Conservation (phyloP, 2,797 vertebrate species). For the Myoxocephalus aenaeus region DNA sequence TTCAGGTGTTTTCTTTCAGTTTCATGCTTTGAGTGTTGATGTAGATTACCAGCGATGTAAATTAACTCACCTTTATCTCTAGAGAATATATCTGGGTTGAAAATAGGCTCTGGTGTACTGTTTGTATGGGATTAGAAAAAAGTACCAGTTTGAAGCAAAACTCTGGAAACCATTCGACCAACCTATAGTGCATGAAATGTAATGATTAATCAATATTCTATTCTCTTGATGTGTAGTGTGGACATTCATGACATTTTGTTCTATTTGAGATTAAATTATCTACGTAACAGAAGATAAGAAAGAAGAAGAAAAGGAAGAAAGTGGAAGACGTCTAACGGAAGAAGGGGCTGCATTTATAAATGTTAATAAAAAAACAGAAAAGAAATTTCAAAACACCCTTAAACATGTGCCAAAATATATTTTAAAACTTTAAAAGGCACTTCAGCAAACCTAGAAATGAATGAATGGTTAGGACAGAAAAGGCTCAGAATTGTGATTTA, state of each 20-base stretch:
- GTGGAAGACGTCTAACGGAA: background rate
- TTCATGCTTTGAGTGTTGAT: background rate
- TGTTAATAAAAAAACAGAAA: background rate
- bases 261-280: background rate
- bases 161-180: background rate
- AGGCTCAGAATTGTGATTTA: slow-evolving; percentile 28
- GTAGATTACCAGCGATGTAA: background rate
- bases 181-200: background rate
- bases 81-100: background rate
- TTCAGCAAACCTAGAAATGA: background rate
- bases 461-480: background rate
- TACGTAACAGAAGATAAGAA: background rate
- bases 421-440: background rate
- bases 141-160: background rate
- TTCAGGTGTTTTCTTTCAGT: background rate
- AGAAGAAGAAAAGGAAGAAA: background rate
- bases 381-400: background rate
- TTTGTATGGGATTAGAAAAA: background rate
- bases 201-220: background rate
- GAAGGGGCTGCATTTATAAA: background rate
- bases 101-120: background rate
- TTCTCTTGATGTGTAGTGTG: background rate
- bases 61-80: background rate
- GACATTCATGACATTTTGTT: background rate
- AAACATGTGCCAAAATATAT: background rate